phyloP scores from a whole-genome alignment of 2,797 vertebrate species.

The Xenopus petersii region DNA sequence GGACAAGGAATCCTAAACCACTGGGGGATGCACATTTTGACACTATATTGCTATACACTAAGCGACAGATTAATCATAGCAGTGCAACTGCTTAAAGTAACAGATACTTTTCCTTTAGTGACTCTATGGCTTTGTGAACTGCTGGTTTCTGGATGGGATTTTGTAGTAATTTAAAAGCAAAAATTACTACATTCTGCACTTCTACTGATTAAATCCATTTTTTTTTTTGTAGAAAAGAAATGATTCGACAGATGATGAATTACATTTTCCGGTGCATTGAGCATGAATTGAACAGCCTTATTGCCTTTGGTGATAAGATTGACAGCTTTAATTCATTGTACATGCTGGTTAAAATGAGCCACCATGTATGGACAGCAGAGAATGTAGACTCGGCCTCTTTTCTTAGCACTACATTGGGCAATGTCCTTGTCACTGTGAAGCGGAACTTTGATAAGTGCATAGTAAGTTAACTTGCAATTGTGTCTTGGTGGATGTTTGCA shows the following conservation, averaged over 20 bases:
- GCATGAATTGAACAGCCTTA: constrained; percentile 92
- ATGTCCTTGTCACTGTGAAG: constrained; percentile 96
- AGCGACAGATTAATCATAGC: too few relatives aligned
- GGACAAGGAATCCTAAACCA: too few relatives aligned
- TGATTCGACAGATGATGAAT: constrained; percentile 97
- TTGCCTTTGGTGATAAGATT: constrained; percentile 95
- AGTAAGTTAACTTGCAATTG: constrained; percentile 69
- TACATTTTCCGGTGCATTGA: constrained; percentile 97
- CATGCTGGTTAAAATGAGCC: constrained; percentile 98
- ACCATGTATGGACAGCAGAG: constrained; percentile 97
- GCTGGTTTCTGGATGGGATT: too few relatives aligned
- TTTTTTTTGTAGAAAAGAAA: constrained; percentile 78
- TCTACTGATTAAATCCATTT: background rate
- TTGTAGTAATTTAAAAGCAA: too few relatives aligned
- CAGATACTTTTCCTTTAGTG: too few relatives aligned
- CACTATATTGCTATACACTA: too few relatives aligned
- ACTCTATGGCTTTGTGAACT: too few relatives aligned
- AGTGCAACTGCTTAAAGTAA: too few relatives aligned
- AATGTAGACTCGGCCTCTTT: constrained; percentile 96
- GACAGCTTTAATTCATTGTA: constrained; percentile 98
- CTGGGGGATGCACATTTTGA: too few relatives aligned
- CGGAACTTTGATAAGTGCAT: constrained; percentile 99
- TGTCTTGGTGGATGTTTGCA: background rate
- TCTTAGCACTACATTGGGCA: constrained; percentile 95
- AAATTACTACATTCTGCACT: too few relatives aligned